These are phyloP conservation scores for Choristoneura fumiferana DNA, from an alignment of 1,140 invertebrate genomes.

Conservation along the genomic window DNA sequence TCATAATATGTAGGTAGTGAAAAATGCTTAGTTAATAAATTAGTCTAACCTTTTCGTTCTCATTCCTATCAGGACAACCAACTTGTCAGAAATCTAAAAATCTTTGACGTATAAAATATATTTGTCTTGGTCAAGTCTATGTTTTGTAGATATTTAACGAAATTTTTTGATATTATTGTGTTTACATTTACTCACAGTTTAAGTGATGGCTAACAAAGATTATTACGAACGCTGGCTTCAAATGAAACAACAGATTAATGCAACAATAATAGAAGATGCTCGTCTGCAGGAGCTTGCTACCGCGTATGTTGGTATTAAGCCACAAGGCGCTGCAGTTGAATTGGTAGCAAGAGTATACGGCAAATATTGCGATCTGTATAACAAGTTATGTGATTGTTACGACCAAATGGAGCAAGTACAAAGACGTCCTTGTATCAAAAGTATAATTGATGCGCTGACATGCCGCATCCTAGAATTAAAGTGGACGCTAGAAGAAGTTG, in stretches of 20 bases:
- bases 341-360: conserved; percentile 56
- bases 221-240: conserved; percentile 61
- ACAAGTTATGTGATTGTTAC: conserved; percentile 66
- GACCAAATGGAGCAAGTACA: conserved; percentile 71
- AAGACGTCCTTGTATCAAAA: conserved; percentile 54
- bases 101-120: too few species aligned
- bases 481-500: conserved; percentile 53
- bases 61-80: too few species aligned
- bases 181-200: not conserved
- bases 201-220: conserved; percentile 57
- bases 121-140: not conserved
- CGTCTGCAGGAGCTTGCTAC: conserved; percentile 49
- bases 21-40: too few species aligned
- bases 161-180: not conserved
- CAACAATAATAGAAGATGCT: conserved; percentile 45
- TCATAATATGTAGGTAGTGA: too few species aligned
- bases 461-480: conserved; percentile 63
- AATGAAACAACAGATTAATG: conserved; percentile 53
- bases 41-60: too few species aligned
- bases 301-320: conserved; percentile 50
- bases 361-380: conserved; percentile 62
- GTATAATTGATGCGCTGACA: conserved; percentile 59
- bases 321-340: conserved; percentile 61
- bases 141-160: not conserved
- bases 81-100: too few species aligned